Percentiles rank a stretch among this genome's conserved stretches.
Evolutionary conservation across 2,113 vertebrate genomes (phyloP).

Genomic region (Eulemur rufifrons): DNA sequence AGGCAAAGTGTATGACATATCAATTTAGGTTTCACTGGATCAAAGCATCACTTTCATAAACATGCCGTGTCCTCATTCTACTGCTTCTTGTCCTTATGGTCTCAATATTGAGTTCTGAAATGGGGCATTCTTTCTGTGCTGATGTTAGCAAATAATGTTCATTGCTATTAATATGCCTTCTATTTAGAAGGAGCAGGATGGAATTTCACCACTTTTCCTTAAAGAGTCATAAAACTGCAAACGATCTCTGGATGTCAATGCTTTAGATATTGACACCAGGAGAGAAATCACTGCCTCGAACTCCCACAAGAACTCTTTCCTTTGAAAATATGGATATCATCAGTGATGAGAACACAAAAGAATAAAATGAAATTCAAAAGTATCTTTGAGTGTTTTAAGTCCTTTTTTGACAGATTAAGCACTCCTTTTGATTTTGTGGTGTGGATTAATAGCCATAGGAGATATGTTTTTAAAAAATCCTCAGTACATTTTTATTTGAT

Average conservation of each 20-base stretch:
- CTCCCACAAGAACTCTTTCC: accelerated
- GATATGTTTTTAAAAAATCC: background rate
- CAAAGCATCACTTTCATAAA: constrained; percentile 18
- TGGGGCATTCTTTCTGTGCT: background rate
- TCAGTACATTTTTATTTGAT: constrained; percentile 64
- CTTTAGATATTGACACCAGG: background rate
- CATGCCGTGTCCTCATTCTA: background rate
- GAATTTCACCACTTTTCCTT: background rate
- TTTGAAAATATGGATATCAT: constrained; percentile 21
- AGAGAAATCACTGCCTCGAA: constrained; percentile 13
- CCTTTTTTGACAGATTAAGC: constrained; percentile 44
- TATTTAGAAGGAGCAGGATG: background rate
- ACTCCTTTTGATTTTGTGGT: constrained; percentile 45
- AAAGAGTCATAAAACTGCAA: constrained; percentile 20
- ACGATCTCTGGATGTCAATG: background rate
- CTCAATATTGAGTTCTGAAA: background rate
- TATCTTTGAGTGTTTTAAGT: constrained; percentile 37
- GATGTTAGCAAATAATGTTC: constrained; percentile 33
- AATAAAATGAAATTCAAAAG: constrained; percentile 46
- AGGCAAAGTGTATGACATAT: background rate
- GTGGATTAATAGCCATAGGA: constrained; percentile 31
- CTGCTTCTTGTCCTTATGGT: background rate
- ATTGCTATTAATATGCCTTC: background rate
- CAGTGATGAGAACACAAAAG: background rate
- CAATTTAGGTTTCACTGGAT: constrained; percentile 45